Evolutionary conservation across 2,113 vertebrate species (phyloP).

Genomic region (Mixornis gularis): DNA sequence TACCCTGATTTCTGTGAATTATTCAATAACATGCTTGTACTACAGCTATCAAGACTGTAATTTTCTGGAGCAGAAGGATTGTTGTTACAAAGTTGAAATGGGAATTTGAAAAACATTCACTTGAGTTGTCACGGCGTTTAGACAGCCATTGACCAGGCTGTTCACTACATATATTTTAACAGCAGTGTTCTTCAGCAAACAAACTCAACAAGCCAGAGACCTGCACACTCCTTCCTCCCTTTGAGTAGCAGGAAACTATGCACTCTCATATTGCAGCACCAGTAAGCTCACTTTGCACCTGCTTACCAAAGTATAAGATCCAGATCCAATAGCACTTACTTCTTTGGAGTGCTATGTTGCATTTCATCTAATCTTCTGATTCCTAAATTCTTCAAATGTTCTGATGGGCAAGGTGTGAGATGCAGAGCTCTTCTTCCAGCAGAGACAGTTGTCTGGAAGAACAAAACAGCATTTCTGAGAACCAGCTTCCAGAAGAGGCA

Average conservation of each 20-base stretch:
- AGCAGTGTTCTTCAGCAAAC: background rate
- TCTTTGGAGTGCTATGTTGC: background rate
- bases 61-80: background rate
- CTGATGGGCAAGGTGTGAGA: background rate
- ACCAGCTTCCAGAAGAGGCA: background rate
- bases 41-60: rapidly evolving
- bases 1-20: background rate
- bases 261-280: background rate
- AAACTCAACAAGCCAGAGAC: background rate
- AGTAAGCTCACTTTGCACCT: background rate
- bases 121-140: background rate
- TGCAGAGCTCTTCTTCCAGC: background rate
- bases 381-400: background rate
- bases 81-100: background rate
- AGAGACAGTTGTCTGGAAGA: background rate
- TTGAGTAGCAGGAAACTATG: background rate
- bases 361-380: rapidly evolving
- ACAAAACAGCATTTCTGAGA: background rate
- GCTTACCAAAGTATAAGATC: background rate
- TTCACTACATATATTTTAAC: background rate
- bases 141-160: background rate
- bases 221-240: background rate
- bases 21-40: background rate
- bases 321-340: background rate
- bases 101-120: background rate